phyloP scores from a whole-genome alignment of 2,797 vertebrate genomes.

The Nyctalus aviator region DNA sequence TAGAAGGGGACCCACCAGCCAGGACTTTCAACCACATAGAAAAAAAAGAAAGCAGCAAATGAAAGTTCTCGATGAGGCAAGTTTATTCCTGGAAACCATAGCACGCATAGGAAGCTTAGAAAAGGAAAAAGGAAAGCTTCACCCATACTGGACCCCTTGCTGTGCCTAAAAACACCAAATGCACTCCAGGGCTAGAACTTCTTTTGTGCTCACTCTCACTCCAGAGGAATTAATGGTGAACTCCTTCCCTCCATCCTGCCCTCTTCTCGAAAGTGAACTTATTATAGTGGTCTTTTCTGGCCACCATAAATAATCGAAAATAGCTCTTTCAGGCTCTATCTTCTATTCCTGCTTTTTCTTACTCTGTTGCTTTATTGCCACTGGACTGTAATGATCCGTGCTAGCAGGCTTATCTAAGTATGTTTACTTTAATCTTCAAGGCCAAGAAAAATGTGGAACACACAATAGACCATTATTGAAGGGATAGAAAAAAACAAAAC shows the following conservation, averaged over 20 bases:
- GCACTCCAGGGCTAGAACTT: background rate
- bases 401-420: background rate
- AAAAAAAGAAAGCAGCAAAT: background rate
- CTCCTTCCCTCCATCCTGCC: background rate
- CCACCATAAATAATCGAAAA: background rate
- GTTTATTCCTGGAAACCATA: background rate
- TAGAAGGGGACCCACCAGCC: background rate
- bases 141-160: background rate
- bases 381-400: background rate
- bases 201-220: background rate
- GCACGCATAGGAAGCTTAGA: background rate
- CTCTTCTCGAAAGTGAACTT: background rate
- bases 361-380: background rate
- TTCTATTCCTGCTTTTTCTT: background rate
- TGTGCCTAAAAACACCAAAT: background rate
- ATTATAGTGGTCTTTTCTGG: background rate
- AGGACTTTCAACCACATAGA: background rate
- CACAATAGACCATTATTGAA: background rate
- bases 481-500: background rate
- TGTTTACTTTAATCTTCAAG: background rate
- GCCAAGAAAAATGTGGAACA: background rate
- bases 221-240: background rate
- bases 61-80: background rate
- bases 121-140: background rate
- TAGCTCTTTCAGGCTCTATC: background rate